Evolutionary conservation across 1,140 invertebrate species (phyloP).

Genomic region (Drosophila oshimai): DNA sequence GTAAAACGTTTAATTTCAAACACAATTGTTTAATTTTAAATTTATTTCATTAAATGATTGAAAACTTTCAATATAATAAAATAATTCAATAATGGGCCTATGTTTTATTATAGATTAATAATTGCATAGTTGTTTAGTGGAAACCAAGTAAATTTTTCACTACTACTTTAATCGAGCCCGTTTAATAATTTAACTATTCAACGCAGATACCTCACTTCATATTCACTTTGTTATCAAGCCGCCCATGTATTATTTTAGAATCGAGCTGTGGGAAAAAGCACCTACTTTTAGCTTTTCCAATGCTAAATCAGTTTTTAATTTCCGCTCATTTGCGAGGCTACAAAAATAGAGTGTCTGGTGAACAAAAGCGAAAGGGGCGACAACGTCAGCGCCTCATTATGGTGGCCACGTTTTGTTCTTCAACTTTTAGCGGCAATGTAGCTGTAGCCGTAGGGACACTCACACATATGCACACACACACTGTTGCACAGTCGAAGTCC

Average conservation of each 20-base stretch:
- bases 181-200: neutral
- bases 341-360: conserved; percentile 35
- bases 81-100: too few relatives aligned
- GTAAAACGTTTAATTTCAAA: too few relatives aligned
- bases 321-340: conserved; percentile 68
- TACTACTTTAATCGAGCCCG: too few relatives aligned
- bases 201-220: neutral
- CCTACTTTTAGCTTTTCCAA: neutral
- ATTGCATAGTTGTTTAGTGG: too few relatives aligned
- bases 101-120: too few relatives aligned
- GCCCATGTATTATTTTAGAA: neutral
- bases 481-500: conserved; percentile 10
- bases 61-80: too few relatives aligned
- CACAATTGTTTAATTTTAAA: too few relatives aligned
- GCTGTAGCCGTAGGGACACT: conserved; percentile 24
- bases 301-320: conserved; percentile 76
- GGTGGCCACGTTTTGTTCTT: conserved; percentile 55
- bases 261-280: neutral
- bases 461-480: conserved; percentile 1
- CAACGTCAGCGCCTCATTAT: conserved; percentile 64
- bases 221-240: too few relatives aligned
- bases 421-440: conserved; percentile 53
- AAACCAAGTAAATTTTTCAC: too few relatives aligned
- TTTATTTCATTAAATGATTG: too few relatives aligned
- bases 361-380: conserved; percentile 24